Evolutionary conservation across 2,113 vertebrate species (phyloP).

Genomic region (Columbina picui): DNA sequence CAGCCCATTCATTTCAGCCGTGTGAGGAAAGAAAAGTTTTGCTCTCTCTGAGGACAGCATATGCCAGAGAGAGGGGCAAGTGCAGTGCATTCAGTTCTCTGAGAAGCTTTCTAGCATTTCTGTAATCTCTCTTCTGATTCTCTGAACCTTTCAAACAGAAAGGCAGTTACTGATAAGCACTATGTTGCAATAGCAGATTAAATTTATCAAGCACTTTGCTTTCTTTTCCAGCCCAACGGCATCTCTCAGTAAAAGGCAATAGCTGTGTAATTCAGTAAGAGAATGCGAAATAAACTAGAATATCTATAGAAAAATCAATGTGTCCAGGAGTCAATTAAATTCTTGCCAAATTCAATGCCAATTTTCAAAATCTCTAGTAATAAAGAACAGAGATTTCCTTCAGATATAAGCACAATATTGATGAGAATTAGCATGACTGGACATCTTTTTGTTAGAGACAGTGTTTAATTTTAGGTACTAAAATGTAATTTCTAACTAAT

Average conservation of each 20-base stretch:
- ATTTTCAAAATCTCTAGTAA: neutral
- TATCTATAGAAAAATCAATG: neutral
- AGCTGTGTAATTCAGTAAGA: neutral
- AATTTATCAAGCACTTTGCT: neutral
- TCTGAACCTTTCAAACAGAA: neutral
- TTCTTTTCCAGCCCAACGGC: neutral
- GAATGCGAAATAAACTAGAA: neutral
- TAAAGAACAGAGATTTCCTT: neutral
- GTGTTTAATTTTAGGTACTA: neutral
- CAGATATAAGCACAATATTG: neutral
- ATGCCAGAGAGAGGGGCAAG: neutral
- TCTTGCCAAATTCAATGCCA: neutral
- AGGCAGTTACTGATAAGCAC: neutral
- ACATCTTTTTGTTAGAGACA: neutral
- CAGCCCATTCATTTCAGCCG: neutral
- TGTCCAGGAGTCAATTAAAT: neutral
- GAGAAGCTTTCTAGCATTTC: neutral
- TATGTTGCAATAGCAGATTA: neutral
- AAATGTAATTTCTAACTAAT: neutral
- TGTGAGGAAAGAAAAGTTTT: neutral
- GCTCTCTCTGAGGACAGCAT: neutral
- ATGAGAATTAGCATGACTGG: neutral
- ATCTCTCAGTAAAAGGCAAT: neutral
- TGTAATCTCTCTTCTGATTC: neutral
- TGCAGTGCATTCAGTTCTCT: neutral